Evolutionary conservation across 2,797 vertebrate species (phyloP).

Genomic region (Rhinichthys osculus): DNA sequence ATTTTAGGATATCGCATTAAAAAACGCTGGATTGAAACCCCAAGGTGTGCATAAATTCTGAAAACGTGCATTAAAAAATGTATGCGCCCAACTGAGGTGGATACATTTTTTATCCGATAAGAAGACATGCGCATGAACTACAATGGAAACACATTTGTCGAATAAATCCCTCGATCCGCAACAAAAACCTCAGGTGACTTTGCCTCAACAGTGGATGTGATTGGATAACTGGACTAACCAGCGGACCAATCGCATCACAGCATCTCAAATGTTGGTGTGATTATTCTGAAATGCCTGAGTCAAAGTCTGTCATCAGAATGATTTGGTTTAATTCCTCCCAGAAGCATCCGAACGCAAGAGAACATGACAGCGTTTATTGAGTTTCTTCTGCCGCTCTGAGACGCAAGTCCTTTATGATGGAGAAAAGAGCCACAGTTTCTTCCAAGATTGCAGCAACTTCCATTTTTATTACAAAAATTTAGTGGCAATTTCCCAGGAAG

Average conservation of each 20-base stretch:
- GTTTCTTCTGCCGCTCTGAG: too few relatives aligned
- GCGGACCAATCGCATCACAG: background rate
- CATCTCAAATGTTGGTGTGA: background rate
- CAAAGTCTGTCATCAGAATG: background rate
- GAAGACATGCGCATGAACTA: background rate
- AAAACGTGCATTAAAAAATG: too few relatives aligned
- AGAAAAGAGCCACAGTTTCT: background rate
- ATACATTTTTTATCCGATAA: background rate
- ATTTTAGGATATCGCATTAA: background rate
- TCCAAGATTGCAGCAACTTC: background rate
- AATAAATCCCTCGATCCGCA: background rate
- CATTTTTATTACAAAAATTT: background rate
- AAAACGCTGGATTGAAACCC: background rate
- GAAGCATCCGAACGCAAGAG: background rate
- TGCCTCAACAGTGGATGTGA: background rate
- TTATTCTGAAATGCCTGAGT: background rate
- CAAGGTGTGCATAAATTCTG: background rate
- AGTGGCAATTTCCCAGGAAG: background rate
- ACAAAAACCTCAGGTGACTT: background rate
- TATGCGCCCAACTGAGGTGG: background rate
- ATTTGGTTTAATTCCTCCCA: background rate
- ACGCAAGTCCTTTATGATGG: background rate
- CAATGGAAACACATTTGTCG: background rate
- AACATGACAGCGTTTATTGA: too few relatives aligned
- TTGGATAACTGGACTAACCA: background rate